Evolutionary conservation across 2,113 vertebrate species (phyloP).

Genomic region (Colinus virginianus): DNA sequence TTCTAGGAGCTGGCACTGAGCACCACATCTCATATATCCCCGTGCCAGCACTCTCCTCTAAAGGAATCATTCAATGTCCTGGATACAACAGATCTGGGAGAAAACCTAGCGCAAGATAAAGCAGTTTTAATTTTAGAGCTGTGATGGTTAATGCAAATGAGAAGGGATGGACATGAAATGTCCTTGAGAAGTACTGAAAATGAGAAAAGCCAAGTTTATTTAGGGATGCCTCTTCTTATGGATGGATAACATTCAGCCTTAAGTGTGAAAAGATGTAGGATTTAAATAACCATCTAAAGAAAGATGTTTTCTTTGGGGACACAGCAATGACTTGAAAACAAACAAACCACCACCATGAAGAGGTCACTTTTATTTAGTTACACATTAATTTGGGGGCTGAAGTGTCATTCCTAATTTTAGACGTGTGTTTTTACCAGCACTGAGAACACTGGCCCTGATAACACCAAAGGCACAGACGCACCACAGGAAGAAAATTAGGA

Average conservation of each 20-base stretch:
- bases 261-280: background rate
- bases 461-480: background rate
- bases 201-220: background rate
- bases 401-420: background rate
- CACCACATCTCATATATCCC: rapidly evolving
- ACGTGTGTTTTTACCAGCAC: background rate
- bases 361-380: background rate
- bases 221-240: background rate
- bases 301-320: background rate
- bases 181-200: background rate
- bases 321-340: background rate
- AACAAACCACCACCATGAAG: background rate
- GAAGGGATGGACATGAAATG: background rate
- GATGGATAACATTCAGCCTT: background rate
- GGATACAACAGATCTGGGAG: background rate
- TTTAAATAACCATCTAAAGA: background rate
- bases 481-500: background rate
- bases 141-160: background rate
- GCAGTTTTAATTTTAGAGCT: background rate
- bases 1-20: background rate
- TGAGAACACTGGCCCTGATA: background rate
- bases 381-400: background rate
- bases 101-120: background rate
- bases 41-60: background rate
- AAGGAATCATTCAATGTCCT: background rate